Evolutionary conservation across 2,888 invertebrate genomes (phyloP).

Genomic region (Nymphalis c-album): DNA sequence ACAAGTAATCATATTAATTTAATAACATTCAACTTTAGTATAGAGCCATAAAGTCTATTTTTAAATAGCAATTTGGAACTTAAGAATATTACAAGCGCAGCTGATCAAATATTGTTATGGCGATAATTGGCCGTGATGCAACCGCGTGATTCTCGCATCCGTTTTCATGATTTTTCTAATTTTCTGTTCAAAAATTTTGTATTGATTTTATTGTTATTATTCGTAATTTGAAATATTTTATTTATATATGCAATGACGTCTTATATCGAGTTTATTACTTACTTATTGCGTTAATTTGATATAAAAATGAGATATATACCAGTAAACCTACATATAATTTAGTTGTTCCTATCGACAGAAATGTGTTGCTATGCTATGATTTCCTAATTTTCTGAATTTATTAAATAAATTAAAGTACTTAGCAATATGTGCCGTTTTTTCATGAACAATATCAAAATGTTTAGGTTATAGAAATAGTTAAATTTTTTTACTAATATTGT

Average conservation of each 20-base stretch:
- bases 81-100: conserved; percentile 65
- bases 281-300: too few relatives aligned
- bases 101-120: conserved; percentile 80
- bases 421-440: too few relatives aligned
- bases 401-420: too few relatives aligned
- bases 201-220: background rate
- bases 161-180: conserved; percentile 40
- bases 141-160: conserved; percentile 68
- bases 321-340: too few relatives aligned
- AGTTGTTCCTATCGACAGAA: too few relatives aligned
- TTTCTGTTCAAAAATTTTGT: conserved; percentile 23
- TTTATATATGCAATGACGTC: background rate
- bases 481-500: too few relatives aligned
- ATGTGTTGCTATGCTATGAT: too few relatives aligned
- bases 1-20: conserved; percentile 19
- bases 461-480: too few relatives aligned
- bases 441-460: too few relatives aligned
- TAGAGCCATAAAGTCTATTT: conserved; percentile 37
- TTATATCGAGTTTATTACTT: too few relatives aligned
- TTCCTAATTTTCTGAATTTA: too few relatives aligned
- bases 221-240: background rate
- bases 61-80: conserved; percentile 35
- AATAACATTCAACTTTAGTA: conserved; percentile 41
- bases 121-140: conserved; percentile 80
- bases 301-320: too few relatives aligned